Evolutionary conservation across 1,140 invertebrate species (phyloP).

Genomic region (Ooceraea biroi): DNA sequence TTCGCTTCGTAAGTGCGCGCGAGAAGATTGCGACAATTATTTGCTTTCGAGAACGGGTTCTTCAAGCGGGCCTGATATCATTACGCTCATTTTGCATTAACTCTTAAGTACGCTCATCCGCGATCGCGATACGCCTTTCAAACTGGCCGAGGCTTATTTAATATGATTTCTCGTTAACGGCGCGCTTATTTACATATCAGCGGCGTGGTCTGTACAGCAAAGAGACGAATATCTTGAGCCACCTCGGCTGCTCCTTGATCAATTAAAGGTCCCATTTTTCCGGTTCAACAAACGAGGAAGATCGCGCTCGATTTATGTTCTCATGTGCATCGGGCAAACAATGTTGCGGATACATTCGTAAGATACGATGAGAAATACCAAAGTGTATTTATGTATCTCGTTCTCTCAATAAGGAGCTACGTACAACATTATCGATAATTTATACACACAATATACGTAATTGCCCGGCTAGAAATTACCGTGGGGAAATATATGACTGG

Average conservation of each 20-base stretch:
- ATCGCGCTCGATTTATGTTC: not conserved
- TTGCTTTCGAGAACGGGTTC: slow-evolving; percentile 51
- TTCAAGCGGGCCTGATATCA: slow-evolving; percentile 18
- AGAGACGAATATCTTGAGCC: slow-evolving; percentile 9
- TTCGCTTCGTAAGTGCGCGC: not conserved
- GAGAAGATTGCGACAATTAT: slow-evolving; percentile 56
- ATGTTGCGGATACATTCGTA: no score
- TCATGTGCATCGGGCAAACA: not conserved
- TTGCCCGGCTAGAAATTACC: not conserved
- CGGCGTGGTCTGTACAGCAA: slow-evolving; percentile 1
- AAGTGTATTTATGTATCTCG: not conserved
- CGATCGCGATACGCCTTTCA: slow-evolving; percentile 55
- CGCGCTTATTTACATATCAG: slow-evolving; percentile 47
- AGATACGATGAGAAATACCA: not conserved
- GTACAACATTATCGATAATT: not conserved
- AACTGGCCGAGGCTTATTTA: slow-evolving; percentile 35
- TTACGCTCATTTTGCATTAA: slow-evolving; percentile 50
- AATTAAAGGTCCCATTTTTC: slow-evolving; percentile 17
- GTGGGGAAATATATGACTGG: not conserved
- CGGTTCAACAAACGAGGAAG: not conserved
- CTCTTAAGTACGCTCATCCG: slow-evolving; percentile 56
- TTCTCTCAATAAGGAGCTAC: slow-evolving; percentile 3
- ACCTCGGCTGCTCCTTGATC: slow-evolving; percentile 15
- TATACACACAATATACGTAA: not conserved
- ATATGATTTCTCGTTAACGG: slow-evolving; percentile 49